Evolutionary conservation across 2,113 vertebrate genomes (phyloP).

Genomic region (Cisticola juncidis): DNA sequence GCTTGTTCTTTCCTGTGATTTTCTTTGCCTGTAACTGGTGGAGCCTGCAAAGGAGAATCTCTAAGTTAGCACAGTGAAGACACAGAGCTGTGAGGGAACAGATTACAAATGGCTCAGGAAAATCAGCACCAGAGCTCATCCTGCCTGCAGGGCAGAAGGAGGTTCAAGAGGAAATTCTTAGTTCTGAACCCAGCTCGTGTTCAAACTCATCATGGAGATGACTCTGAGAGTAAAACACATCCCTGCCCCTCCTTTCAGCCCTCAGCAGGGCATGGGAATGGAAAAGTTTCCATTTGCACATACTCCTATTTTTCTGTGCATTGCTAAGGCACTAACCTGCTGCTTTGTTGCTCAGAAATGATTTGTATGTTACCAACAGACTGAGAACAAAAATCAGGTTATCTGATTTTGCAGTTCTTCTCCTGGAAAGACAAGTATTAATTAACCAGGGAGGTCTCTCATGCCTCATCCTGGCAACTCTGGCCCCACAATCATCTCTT

Average conservation of each 20-base stretch:
- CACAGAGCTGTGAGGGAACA: neutral
- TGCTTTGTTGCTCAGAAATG: neutral
- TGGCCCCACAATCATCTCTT: neutral
- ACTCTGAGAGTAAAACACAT: neutral
- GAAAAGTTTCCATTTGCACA: neutral
- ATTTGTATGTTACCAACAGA: neutral
- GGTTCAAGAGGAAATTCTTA: neutral
- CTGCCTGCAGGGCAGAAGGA: neutral
- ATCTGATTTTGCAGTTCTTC: neutral
- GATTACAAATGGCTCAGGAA: neutral
- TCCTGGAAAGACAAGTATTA: neutral
- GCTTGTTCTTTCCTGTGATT: slow-evolving; percentile 63
- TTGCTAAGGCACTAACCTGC: neutral
- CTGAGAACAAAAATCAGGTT: neutral
- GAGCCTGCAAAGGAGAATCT: neutral
- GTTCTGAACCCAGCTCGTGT: neutral
- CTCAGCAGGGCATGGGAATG: neutral
- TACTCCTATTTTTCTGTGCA: neutral
- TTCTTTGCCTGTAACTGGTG: neutral
- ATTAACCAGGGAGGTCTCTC: neutral
- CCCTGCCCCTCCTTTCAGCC: neutral
- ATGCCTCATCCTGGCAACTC: neutral
- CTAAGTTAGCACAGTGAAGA: neutral
- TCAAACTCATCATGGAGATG: neutral
- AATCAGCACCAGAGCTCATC: neutral